Base-by-base conservation (phyloP, 2,113 vertebrate genomes). In the Gavialis gangeticus region DNA sequence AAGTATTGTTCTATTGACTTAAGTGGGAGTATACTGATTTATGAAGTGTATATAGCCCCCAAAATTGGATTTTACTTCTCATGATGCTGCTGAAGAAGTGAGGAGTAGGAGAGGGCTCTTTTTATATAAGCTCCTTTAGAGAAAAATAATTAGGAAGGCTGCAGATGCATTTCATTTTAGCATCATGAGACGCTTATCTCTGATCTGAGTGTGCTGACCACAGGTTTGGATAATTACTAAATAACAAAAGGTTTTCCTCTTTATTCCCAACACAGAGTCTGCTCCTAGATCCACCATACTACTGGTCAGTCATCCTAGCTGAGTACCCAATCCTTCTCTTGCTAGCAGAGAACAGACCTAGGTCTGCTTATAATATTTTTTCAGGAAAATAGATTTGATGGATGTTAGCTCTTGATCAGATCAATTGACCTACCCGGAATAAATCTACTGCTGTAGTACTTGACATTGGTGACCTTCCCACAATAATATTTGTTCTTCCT, bases 391-490 rank as follows among this genome's bases (percentile, higher is more conserved):
- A 88, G 12, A 5, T 92, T 77, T 86, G 30, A 71, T 69, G 24
- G n/a, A 18, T 69, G 67, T 84, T 55, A 62, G 14, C 60, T 81
- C 34, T 58, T 69, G 64, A 86, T 64, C 37, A 94, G 94, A 94
- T 84, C 27, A 89, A 10, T 73, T 58, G n/a, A 2, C 17, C 28
- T 75, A 84, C 5, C 25, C 46, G 82, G 5, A 71, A 82, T 10
- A 84, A 91, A 84, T 63, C 66, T 91, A 55, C 79, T 59, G 15
- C 16, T 84, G 63, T 64, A 30, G 28, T 37, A 37, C 10, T 5
- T 60, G 30, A 92, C 86, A 28, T 8, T 84, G 19, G 78, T 87
- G 81, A 60, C 4, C 18, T 5, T 64, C 28, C 73, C 13, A 90
- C 91, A 77, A 46, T n/a, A 75, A 0, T 34, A 25, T 86, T 92